phyloP scores from a whole-genome alignment of 2,797 vertebrate species.

The Melanotaenia trifasciata region DNA sequence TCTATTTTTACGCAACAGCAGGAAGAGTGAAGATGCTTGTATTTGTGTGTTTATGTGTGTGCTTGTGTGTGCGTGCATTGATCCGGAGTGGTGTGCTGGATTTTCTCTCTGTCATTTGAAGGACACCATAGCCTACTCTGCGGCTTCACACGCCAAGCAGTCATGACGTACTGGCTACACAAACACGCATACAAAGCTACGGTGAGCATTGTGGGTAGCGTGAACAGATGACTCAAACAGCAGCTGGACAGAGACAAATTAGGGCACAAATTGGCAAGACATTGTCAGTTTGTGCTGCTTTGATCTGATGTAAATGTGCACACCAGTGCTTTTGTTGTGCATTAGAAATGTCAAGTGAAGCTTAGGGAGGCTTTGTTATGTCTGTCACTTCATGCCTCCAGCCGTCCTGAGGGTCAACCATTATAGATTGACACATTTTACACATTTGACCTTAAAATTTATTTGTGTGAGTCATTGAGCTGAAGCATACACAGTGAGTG shows the following conservation, averaged over 20 bases:
- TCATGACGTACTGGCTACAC: conserved; percentile 28
- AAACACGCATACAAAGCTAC: conserved; percentile 24
- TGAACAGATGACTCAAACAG: conserved; percentile 42
- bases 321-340: conserved; percentile 19
- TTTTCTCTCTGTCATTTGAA: conserved; percentile 66
- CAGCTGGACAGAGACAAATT: conserved; percentile 56
- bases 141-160: conserved; percentile 22
- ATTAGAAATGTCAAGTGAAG: conserved; percentile 24
- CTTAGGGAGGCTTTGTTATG: conserved; percentile 35
- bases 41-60: neutral
- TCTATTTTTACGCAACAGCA: conserved; percentile 22
- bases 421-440: conserved; percentile 67
- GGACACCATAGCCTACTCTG: conserved; percentile 46
- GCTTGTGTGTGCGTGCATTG: conserved; percentile 22
- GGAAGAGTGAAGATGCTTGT: conserved; percentile 15
- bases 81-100: conserved; percentile 27
- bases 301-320: neutral
- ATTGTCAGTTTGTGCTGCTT: conserved; percentile 13
- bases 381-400: conserved; percentile 48
- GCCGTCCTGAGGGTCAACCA: conserved; percentile 29
- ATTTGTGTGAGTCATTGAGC: conserved; percentile 1
- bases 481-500: neutral
- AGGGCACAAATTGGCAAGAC: conserved; percentile 14
- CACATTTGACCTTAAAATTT: conserved; percentile 58
- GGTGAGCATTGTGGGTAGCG: conserved; percentile 5